Base-by-base conservation (phyloP, 2,113 vertebrate genomes). In the Embiotoca jacksoni region DNA sequence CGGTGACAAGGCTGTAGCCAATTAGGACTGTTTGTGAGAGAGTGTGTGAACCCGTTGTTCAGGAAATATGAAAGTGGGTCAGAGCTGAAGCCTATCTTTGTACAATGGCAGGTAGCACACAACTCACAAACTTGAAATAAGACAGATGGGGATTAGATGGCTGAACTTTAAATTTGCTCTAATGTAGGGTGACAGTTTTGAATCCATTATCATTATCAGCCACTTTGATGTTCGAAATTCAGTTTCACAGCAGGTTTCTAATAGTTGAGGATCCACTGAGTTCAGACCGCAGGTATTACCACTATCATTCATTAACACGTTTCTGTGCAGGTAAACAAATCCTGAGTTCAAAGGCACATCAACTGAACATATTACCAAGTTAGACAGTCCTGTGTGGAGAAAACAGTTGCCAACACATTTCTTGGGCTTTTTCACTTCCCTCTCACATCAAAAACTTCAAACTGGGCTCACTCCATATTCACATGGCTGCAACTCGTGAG, bases 21-120 rank as follows among this genome's bases (percentile, higher is more conserved):
- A 92, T 93, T 91, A 93, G 84, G 80, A 71, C 76, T 73, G 81
- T 90, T 88, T 84, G 86, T 75, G 80, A 75, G 81, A 61, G 14
- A 70, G 69, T 65, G 74, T 67, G 79, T 77, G 58, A 56, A 75
- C 60, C 78, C 65, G 69, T 88, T 74, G 77, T 59, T 85, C 69
- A 85, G 77, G 53, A 47, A 6, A 15, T 56, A 83, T 84, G 76
- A 92, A 91, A 92, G 86, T 90, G 78, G 87, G 91, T 84, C 86
- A 88, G 70, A 77, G 72, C 63, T 5, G 31, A 69, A 72, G 66
- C 78, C 23, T 23, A 23, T 23, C 23, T 23, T 23, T 23, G 23
- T 23, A 88, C 80, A 70, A 78, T 55, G 68, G 53, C 70, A 85
- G 82, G 56, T 73, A 67, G 77, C 56, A 8, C 58, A 23, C 41